Conservation (phyloP, 2,113 vertebrate species). For the Eudyptes chrysolophus region DNA sequence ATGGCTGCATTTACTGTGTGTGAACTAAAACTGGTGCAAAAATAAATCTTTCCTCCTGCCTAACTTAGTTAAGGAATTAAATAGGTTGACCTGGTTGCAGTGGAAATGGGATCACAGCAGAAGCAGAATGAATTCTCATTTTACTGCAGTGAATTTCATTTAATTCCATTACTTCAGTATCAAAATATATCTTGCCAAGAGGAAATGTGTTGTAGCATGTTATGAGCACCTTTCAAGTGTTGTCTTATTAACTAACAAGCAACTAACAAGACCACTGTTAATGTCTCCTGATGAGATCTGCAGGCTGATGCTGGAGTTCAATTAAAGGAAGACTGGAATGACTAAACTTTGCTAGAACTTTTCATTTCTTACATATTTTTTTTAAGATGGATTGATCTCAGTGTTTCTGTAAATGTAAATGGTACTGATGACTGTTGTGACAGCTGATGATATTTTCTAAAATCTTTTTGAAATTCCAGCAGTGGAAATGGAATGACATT, state of each 20-base stretch:
- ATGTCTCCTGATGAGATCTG: neutral
- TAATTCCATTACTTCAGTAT: neutral
- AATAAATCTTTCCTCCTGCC: neutral
- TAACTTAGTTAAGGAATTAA: neutral
- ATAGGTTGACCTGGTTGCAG: neutral
- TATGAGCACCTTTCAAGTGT: constrained; percentile 19
- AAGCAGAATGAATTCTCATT: neutral
- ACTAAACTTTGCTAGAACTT: constrained; percentile 8
- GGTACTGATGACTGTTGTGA: constrained; percentile 21
- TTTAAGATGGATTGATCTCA: neutral
- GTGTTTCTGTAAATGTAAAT: constrained; percentile 12
- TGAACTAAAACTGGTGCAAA: neutral
- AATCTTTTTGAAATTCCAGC: neutral
- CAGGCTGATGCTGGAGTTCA: neutral
- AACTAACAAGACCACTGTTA: constrained; percentile 3
- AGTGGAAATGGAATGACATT: neutral
- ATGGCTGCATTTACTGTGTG: neutral
- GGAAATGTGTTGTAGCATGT: neutral
- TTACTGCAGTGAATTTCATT: neutral
- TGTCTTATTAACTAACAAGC: neutral
- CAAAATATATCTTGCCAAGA: neutral
- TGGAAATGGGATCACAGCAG: neutral
- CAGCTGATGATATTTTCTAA: neutral
- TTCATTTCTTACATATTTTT: constrained; percentile 5
- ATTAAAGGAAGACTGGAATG: constrained; percentile 21